These are phyloP conservation scores for Mesorhabditis sp. DNA, from an alignment of 2,888 invertebrate species.

Conservation along the genomic window DNA sequence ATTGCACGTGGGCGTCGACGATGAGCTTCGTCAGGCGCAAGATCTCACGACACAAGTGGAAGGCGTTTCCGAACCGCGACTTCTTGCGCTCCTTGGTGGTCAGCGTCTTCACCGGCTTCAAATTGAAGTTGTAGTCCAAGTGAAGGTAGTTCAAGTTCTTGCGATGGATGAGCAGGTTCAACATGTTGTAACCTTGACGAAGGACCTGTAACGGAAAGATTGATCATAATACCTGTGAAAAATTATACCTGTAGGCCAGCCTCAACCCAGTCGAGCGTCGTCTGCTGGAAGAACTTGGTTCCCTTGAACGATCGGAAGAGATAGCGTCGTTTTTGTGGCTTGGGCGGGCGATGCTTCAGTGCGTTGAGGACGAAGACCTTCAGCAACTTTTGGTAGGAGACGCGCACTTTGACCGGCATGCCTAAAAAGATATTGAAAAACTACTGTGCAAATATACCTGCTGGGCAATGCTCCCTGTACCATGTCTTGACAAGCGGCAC, in stretches of 20 bases:
- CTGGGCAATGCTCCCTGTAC: slow-evolving; percentile 66
- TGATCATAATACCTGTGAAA: background rate
- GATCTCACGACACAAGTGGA: slow-evolving; percentile 97
- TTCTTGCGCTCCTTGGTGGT: slow-evolving; percentile 99
- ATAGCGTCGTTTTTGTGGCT: slow-evolving; percentile 97
- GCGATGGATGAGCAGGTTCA: slow-evolving; percentile 94
- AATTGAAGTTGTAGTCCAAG: slow-evolving; percentile 98
- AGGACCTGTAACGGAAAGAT: slow-evolving; percentile 66
- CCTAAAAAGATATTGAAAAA: slow-evolving; percentile 20
- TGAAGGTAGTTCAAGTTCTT: slow-evolving; percentile 99
- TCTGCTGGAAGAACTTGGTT: slow-evolving; percentile 99
- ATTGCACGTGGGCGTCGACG: slow-evolving; percentile 98
- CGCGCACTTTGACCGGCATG: slow-evolving; percentile 90
- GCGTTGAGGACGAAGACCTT: slow-evolving; percentile 98
- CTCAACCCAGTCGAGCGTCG: slow-evolving; percentile 98
- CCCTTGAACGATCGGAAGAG: slow-evolving; percentile 98
- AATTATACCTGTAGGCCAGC: slow-evolving; percentile 77
- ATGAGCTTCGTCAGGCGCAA: slow-evolving; percentile 94
- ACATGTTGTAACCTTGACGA: slow-evolving; percentile 98
- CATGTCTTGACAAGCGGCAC: slow-evolving; percentile 94
- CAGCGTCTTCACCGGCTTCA: slow-evolving; percentile 97
- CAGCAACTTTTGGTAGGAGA: slow-evolving; percentile 95
- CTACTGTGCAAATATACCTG: slow-evolving; percentile 32
- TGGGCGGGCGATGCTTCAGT: slow-evolving; percentile 91
- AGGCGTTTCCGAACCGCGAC: slow-evolving; percentile 76